Evolutionary conservation across 1,140 invertebrate genomes (phyloP), one percentile per base, ranked within the genome.

Genomic region (Rhopalosiphum maidis): DNA sequence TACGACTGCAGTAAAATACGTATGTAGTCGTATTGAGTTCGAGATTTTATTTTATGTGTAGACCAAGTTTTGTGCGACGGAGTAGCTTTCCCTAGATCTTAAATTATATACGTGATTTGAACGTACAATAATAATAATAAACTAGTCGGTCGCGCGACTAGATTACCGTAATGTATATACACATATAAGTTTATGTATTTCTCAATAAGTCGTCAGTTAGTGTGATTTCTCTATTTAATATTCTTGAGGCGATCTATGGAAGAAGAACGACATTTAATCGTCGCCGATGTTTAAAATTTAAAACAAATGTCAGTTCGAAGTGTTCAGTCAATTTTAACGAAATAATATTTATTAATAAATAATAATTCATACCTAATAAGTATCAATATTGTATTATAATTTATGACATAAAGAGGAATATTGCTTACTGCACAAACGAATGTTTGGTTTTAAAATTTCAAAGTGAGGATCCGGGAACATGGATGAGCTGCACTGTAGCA

Each of bases 41-140:
- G 41, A 41, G 41, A 25, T 85, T 25, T 85, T 41, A 22, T 85
- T 41, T 43, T 43, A 30, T 46, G 9, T 46, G 25, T 43, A 43
- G 60, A 77, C 60, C n/a, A n/a, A 77, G 60, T 77, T 77, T 77
- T 6, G 30, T 77, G 15, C 1, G 4, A 15, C 15, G 4, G 30
- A 77, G 23, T 86, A 89, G 88, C 48, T 89, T 89, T 89, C 88
- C 51, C 48, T 55, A 25, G 35, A 55, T n/a, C 30, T 77, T 35
- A 18, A 77, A 35, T 77, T n/a, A n/a, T n/a, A 48, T 55, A 89
- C 88, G 88, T 89, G 88, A 89, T 89, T 23, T n/a, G 88, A 89
- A 89, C 9, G 35, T 55, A 54, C 21, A 54, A 89, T 54, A 35
- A 89, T 0, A 86, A 86, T 30, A 60, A 60, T 30, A 37, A 83